A percentile compares a stretch with the other conserved stretches of the same genome.
phyloP scores from a whole-genome alignment of 1,140 invertebrate genomes.

The Papilio xuthus region DNA sequence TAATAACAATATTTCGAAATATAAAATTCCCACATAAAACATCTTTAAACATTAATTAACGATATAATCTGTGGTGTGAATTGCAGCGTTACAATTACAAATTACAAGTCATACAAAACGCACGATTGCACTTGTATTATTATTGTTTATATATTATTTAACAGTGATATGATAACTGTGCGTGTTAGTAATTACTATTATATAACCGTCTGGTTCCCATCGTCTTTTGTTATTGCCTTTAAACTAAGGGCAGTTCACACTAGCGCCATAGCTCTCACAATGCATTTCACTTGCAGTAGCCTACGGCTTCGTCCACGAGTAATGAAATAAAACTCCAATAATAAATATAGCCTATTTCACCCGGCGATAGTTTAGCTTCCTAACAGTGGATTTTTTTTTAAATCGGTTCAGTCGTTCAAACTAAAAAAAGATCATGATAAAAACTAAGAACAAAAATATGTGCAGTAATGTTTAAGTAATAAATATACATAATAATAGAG shows the following conservation, averaged over 20 bases:
- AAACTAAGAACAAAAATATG: too few species aligned
- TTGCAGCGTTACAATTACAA: not conserved
- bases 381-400: too few species aligned
- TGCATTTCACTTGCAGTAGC: not conserved
- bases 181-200: not conserved
- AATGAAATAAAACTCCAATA: too few species aligned
- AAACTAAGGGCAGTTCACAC: not conserved
- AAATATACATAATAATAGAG: too few species aligned
- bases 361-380: too few species aligned
- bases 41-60: not conserved
- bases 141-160: slow-evolving; percentile 1
- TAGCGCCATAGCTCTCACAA: not conserved
- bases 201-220: not conserved
- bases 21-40: not conserved
- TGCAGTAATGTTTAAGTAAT: too few species aligned
- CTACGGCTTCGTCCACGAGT: too few species aligned
- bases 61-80: not conserved
- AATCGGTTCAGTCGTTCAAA: too few species aligned
- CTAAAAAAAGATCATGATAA: too few species aligned
- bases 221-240: not conserved
- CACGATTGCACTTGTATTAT: not conserved
- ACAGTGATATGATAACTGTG: not conserved
- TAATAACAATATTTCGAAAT: too few species aligned
- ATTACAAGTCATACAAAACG: not conserved
- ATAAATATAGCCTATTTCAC: too few species aligned